Evolutionary conservation across 2,888 invertebrate genomes (phyloP).

Genomic region (Cryptocheilus praepositus): DNA sequence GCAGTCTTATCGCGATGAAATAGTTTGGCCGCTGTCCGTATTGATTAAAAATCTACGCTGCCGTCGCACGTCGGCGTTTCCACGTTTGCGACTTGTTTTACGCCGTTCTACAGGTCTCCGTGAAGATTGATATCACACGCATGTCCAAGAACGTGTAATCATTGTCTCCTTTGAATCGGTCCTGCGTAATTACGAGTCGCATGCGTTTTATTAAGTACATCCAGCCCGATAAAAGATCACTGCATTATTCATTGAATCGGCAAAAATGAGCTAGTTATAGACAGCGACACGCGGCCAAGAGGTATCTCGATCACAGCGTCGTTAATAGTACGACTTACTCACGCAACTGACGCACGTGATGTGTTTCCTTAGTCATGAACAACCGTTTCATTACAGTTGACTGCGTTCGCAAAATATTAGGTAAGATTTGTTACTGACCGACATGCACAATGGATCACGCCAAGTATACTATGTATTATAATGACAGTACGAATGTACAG

Average conservation of each 20-base stretch:
- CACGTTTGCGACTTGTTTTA: too few relatives aligned
- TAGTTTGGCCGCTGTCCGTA: too few relatives aligned
- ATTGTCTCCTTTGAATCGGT: conserved; percentile 22
- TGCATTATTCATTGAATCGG: conserved; percentile 33
- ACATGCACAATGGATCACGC: background rate
- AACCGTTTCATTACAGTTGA: conserved; percentile 25
- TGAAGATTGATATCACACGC: background rate
- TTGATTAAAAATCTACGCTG: too few relatives aligned
- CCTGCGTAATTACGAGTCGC: conserved; percentile 28
- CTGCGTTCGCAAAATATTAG: conserved; percentile 16
- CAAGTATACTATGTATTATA: background rate
- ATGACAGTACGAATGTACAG: too few relatives aligned
- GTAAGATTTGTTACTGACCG: conserved; percentile 11
- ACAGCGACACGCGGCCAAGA: conserved; percentile 14
- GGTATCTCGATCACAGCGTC: conserved; percentile 25
- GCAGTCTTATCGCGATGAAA: too few relatives aligned
- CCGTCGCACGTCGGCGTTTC: too few relatives aligned
- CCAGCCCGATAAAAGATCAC: conserved; percentile 5
- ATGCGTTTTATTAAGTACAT: background rate
- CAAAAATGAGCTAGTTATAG: conserved; percentile 26
- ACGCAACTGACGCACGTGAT: conserved; percentile 38
- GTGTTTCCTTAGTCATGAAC: conserved; percentile 20
- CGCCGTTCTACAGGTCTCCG: too few relatives aligned
- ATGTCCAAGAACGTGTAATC: conserved; percentile 20
- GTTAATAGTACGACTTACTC: conserved; percentile 32